Evolutionary conservation across 1,140 invertebrate genomes (phyloP), one percentile per base, ranked within the genome.

Genomic region (Nautilus pompilius): DNA sequence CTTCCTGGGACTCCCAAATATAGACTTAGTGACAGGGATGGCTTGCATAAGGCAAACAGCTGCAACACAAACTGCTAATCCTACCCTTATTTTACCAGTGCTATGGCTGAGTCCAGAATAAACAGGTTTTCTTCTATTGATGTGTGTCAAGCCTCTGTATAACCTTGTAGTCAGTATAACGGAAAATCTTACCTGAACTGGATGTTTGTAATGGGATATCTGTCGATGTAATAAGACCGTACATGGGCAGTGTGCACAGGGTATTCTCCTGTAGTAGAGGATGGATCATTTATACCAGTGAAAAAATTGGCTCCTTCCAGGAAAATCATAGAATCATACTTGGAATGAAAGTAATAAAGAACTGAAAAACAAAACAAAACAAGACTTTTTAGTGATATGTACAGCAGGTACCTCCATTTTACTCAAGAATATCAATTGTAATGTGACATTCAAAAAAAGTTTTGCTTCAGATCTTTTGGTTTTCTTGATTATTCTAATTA

Each of bases 271-370:
- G 71, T 77, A 24, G 70, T 61, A 0, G 73, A 74, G 2, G 60
- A 54, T 0, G 74, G 73, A 63, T 79, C 75, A 62, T 76, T 80
- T 24, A 74, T 68, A 13, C 79, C 79, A 67, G 76, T 79, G 48
- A 66, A 63, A 74, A 79, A 70, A 33, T 57, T 53, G 29, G 72
- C 62, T 13, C 70, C 63, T 53, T 65, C n/a, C 61, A 74, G 26
- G 34, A 71, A 55, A 30, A 65, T 65, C 71, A 74, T 73, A 26
- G 61, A 60, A 20, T 32, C 49, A 46, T 65, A 54, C 17, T 62
- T 55, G 24, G 57, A 26, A 13, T 65, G 59, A 61, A 65, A 69
- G 1, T 65, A 13, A 41, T 58, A 24, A 20, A 60, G 20, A 15
- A 45, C 53, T 63, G 41, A 58, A 29, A 61, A 24, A 29, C n/a